phyloP scores from a whole-genome alignment of 1,140 invertebrate species.

The Drosophila bocqueti region DNA sequence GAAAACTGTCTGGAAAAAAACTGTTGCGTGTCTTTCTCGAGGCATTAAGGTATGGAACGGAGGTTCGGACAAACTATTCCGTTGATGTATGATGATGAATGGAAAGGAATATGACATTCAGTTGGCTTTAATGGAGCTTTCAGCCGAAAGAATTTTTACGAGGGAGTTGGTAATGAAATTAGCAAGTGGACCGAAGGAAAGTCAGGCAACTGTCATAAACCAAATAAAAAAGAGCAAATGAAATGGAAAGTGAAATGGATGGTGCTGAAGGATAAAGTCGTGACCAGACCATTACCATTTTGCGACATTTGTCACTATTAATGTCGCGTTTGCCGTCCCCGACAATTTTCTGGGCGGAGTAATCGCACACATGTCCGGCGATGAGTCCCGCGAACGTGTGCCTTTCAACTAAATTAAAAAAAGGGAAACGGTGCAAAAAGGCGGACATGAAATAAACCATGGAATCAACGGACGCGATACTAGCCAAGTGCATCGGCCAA shows the following conservation, averaged over 20 bases:
- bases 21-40: conserved; percentile 38
- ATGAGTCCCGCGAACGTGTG: conserved; percentile 17
- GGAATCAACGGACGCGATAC: conserved; percentile 1
- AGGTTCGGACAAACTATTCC: conserved; percentile 22
- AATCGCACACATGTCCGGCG: conserved; percentile 27
- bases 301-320: conserved; percentile 49
- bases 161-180: conserved; percentile 31
- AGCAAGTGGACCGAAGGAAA: conserved; percentile 23
- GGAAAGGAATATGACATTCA: conserved; percentile 34
- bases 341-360: conserved; percentile 50
- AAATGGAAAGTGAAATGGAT: conserved; percentile 38
- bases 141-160: conserved; percentile 1
- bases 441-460: conserved; percentile 4
- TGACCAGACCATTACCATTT: conserved; percentile 46
- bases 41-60: conserved; percentile 4
- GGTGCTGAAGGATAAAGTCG: conserved; percentile 30
- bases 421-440: conserved; percentile 4
- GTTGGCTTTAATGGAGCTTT: conserved; percentile 26
- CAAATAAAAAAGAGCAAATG: conserved; percentile 27
- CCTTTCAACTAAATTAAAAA: conserved; percentile 53
- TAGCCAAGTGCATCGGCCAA: conserved; percentile 38
- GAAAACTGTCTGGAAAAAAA: conserved; percentile 22
- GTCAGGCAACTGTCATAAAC: conserved; percentile 15
- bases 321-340: conserved; percentile 37
- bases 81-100: conserved; percentile 43